Evolutionary conservation across 2,797 vertebrate genomes (phyloP), one percentile per base, ranked within the genome.

Genomic region (Urosaurus nigricauda): DNA sequence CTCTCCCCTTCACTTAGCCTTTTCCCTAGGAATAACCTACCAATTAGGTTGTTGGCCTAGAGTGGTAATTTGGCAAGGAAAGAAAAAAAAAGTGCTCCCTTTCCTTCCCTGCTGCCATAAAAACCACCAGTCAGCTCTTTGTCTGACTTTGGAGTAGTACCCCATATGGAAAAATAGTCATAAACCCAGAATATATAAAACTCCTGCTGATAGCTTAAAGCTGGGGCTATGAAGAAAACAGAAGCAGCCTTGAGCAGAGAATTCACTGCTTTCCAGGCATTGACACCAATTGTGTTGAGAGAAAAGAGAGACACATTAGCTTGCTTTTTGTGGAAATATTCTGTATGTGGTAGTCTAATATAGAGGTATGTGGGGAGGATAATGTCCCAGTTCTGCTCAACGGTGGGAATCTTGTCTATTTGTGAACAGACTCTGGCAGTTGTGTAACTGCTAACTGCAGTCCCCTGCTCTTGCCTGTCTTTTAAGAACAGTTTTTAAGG

Each of bases 281-380:
- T 60, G 0, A 47, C 19, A 21, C 80, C 29, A 90, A 56, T 19
- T 78, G 6, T 1, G 2, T 2, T 37, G 43, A 80, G 74, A 35
- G 2, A 51, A 88, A 40, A 78, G 47, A 4, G 60, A 90, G 35
- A 91, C 87, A 87, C 84, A 88, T 83, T 90, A 16, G 17, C 32
- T 32, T 75, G 37, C 84, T 24, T 60, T 88, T 87, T 26, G n/a
- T 80, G 70, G 24, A 87, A 71, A 86, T 84, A 2, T 85, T 71
- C 29, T 77, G 24, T 85, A 47, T 81, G 70, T 11, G 16, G 51
- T 73, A 53, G 51, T 2, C 11, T 47, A 47, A 56, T n/a, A 21
- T 37, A 26, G 17, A 24, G 16, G 29, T 3, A 0, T 9, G 19
- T 32, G 85, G 3, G 37, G 14, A 8, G 6, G 2, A 16, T 7